Conservation (phyloP, 2,888 invertebrate species). For the Lasioglossum villosulum region DNA sequence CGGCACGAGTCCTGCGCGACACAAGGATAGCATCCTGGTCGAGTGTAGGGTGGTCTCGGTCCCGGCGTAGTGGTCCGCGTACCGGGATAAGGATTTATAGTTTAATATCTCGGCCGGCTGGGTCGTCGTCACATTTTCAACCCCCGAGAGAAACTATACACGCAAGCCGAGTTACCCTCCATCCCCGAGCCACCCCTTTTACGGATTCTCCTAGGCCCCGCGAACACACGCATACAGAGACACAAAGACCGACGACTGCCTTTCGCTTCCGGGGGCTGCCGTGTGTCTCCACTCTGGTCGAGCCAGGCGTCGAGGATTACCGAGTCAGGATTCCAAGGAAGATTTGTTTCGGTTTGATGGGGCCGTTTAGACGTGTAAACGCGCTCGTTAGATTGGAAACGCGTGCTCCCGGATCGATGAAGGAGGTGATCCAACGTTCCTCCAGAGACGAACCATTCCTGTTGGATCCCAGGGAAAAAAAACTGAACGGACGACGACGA, state of each 20-base stretch:
- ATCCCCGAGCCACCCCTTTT: constrained; percentile 59
- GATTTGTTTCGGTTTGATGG: constrained; percentile 82
- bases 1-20: constrained; percentile 52
- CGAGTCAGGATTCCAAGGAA: constrained; percentile 75
- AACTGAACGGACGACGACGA: constrained; percentile 7
- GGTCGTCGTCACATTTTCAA: constrained; percentile 79
- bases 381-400: constrained; percentile 81
- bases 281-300: constrained; percentile 25
- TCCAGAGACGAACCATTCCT: not conserved
- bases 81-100: constrained; percentile 84
- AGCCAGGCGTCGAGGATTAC: constrained; percentile 57
- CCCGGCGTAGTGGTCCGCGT: constrained; percentile 79
- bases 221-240: constrained; percentile 17
- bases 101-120: constrained; percentile 83
- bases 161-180: constrained; percentile 45
- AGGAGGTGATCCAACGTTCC: not conserved
- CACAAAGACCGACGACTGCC: not conserved
- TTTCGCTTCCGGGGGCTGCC: constrained; percentile 1
- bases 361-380: constrained; percentile 82
- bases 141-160: constrained; percentile 76
- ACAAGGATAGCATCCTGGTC: constrained; percentile 60
- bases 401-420: constrained; percentile 62
- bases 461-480: constrained; percentile 25
- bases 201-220: constrained; percentile 57
- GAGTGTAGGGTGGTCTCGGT: constrained; percentile 67